These are phyloP conservation scores for Neoseiulus cucumeris DNA, from an alignment of 1,140 invertebrate species.

Conservation along the genomic window DNA sequence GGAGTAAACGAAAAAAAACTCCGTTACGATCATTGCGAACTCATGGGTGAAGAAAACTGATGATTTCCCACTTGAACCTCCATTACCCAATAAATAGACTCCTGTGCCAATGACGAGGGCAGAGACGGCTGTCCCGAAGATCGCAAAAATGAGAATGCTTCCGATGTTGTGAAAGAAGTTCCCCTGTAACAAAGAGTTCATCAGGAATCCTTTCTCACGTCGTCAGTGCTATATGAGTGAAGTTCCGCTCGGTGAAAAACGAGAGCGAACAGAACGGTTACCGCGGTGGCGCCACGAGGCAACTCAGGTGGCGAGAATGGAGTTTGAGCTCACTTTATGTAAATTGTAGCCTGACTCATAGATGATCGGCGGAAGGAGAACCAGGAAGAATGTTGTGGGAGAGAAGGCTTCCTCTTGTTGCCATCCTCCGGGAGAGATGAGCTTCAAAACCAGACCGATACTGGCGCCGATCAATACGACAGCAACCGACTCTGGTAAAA, in stretches of 20 bases:
- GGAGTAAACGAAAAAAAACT: neutral
- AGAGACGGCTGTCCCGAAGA: constrained; percentile 85
- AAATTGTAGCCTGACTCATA: constrained; percentile 98
- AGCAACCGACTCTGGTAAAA: constrained; percentile 90
- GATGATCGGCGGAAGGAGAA: constrained; percentile 91
- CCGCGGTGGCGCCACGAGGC: no score
- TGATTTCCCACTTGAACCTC: neutral
- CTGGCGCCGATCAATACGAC: constrained; percentile 78
- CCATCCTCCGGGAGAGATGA: constrained; percentile 42
- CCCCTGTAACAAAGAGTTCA: constrained; percentile 33
- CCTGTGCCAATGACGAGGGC: constrained; percentile 82
- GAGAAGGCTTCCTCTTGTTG: constrained; percentile 86
- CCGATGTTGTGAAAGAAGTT: constrained; percentile 98
- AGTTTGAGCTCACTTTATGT: constrained; percentile 65
- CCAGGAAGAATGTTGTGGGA: constrained; percentile 88
- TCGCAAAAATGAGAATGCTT: constrained; percentile 68
- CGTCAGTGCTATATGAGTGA: no score
- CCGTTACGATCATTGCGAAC: neutral
- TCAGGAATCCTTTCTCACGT: no score
- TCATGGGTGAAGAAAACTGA: neutral
- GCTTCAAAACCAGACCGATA: constrained; percentile 71
- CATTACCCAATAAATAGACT: constrained; percentile 63
- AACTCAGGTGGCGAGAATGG: no score
- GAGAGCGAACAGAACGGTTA: no score
- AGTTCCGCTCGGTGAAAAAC: no score